phyloP scores from a whole-genome alignment of 2,113 vertebrate species.

The Urocynchramus pylzowi region DNA sequence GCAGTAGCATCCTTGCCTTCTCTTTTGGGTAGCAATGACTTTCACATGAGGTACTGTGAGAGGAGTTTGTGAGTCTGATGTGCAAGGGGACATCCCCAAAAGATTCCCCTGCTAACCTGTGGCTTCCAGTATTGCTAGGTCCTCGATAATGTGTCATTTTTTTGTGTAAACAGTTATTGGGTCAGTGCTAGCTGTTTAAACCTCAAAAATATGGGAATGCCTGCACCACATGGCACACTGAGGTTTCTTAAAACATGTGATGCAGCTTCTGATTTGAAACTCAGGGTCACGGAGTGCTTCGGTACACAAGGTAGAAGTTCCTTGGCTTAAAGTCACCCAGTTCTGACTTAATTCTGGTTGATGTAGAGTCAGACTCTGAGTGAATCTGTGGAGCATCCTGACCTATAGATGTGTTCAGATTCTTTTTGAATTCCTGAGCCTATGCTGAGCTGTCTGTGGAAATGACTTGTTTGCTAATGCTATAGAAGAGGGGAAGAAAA shows the following conservation, averaged over 20 bases:
- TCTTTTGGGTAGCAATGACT: background rate
- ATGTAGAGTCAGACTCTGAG: background rate
- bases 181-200: background rate
- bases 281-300: background rate
- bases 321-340: background rate
- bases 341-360: background rate
- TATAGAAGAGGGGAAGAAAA: background rate
- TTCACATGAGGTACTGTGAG: rapidly evolving
- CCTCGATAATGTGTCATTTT: rapidly evolving
- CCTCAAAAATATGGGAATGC: background rate
- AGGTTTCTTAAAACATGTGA: background rate
- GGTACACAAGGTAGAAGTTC: background rate
- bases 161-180: background rate
- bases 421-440: background rate
- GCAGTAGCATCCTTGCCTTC: background rate
- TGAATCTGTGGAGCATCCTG: background rate
- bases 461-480: background rate
- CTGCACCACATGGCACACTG: background rate
- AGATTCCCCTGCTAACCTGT: background rate
- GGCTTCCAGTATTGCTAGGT: background rate
- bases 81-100: background rate
- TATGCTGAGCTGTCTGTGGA: background rate
- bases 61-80: background rate
- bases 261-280: background rate
- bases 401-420: background rate